These are phyloP conservation scores for Diaprepes abbreviatus DNA, from an alignment of 2,888 invertebrate species.

Conservation along the genomic window DNA sequence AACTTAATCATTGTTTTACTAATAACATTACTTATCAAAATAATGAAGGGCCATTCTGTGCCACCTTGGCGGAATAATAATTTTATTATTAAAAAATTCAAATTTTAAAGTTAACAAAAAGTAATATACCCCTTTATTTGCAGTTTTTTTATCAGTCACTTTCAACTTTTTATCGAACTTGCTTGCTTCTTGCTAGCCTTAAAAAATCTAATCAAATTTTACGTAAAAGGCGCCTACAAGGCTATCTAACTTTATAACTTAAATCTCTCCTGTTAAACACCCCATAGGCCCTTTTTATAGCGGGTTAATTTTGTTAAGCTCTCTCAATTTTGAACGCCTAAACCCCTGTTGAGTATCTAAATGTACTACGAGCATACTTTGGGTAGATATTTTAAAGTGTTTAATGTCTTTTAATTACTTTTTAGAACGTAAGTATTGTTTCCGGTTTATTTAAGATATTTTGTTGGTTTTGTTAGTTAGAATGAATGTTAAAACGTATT, in stretches of 20 bases:
- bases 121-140: no score
- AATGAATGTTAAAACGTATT: neutral
- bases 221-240: neutral
- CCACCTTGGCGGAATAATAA: no score
- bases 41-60: no score
- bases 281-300: conserved; percentile 34
- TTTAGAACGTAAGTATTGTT: conserved; percentile 18
- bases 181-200: neutral
- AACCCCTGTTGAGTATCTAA: conserved; percentile 24
- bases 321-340: conserved; percentile 36
- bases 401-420: conserved; percentile 27
- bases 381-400: conserved; percentile 27
- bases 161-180: neutral
- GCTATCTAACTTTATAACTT: neutral
- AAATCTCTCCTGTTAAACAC: conserved; percentile 26
- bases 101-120: no score
- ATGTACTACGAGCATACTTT: conserved; percentile 26
- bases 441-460: neutral
- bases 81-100: no score
- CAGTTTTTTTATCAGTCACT: neutral
- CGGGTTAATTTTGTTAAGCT: conserved; percentile 36
- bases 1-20: no score
- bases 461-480: neutral
- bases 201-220: conserved; percentile 14
- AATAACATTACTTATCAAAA: no score